Evolutionary conservation across 1,140 invertebrate species (phyloP), one percentile per base, ranked within the genome.

Genomic region (Cydia strobilella): DNA sequence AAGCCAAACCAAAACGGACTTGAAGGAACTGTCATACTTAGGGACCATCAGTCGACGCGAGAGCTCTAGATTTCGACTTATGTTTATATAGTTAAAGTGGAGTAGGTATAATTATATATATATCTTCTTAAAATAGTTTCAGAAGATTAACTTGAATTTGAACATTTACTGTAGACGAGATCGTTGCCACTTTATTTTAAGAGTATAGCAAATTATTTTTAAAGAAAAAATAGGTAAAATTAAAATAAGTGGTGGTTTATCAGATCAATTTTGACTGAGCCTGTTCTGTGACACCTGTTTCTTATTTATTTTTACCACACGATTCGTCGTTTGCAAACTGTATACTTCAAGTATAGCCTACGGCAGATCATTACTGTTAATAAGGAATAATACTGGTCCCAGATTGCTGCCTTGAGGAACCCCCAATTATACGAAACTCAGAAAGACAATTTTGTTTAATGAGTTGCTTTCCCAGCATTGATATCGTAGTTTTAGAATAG

Each of bases 281-380:
- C n/a, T 23, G 9, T 59, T 23, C n/a, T 59, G 54, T 59, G 54
- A 59, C 54, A 59, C 54, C 15, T 54, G 15, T 54, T 18, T 54
- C 2, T 20, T 54, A 54, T 54, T 54, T 54, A 0, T 54, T 54
- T 45, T 45, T 45, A 45, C 13, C 2, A 13, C 42, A 15, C 42
- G 1, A 9, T 18, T 1, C 18, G 48, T n/a, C n/a, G 48, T 51
- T 6, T 5, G n/a, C 20, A 59, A 23, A 59, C 54, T n/a, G 18
- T 59, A 10, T 23, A 23, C 20, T 23, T 20, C 54, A 59, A 23
- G 23, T 23, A 59, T 12, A 59, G 18, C 18, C 18, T 12, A 10
- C 20, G 20, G 54, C 20, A 59, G 54, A 59, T 3, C 54, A 59
- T 59, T 59, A 59, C 20, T 59, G 54, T 59, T 59, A 59, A 59